These are phyloP conservation scores for Itoplectis maculator DNA, from an alignment of 2,888 invertebrate genomes.

Conservation along the genomic window DNA sequence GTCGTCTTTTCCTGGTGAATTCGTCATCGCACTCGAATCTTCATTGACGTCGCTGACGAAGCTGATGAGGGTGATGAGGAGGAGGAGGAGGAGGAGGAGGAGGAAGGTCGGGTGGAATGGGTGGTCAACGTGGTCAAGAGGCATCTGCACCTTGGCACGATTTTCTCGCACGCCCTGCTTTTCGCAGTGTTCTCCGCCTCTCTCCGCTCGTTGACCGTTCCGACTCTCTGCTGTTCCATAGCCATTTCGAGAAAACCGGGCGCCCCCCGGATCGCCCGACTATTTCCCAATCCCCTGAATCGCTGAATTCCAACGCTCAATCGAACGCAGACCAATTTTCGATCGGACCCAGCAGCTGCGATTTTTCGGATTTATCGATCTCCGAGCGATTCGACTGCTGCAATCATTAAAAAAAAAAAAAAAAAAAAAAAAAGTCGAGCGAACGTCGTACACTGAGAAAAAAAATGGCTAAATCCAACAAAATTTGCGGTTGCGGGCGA, in stretches of 20 bases:
- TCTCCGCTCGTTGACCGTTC: conserved; percentile 63
- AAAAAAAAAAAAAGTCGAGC: too few relatives aligned
- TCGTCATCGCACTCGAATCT: background rate
- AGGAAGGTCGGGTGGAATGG: conserved; percentile 68
- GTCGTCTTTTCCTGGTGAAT: background rate
- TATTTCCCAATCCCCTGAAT: conserved; percentile 66
- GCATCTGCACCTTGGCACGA: conserved; percentile 79
- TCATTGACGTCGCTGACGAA: conserved; percentile 2
- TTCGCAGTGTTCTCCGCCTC: conserved; percentile 26
- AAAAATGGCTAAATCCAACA: too few relatives aligned
- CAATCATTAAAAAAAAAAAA: too few relatives aligned
- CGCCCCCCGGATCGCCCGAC: conserved; percentile 50
- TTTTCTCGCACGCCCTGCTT: conserved; percentile 69
- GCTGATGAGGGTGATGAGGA: conserved; percentile 61
- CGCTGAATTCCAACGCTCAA: conserved; percentile 39
- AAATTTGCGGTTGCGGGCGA: too few relatives aligned
- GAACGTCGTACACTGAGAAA: too few relatives aligned
- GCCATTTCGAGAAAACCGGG: conserved; percentile 79
- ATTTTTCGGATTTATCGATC: too few relatives aligned
- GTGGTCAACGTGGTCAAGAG: conserved; percentile 50
- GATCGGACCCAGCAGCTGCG: background rate
- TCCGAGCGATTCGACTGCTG: too few relatives aligned
- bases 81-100: conserved; percentile 57
- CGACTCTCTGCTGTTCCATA: conserved; percentile 69
- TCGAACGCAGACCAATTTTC: conserved; percentile 24